Conservation (phyloP, 2,113 vertebrate genomes). For the Myodes glareolus region DNA sequence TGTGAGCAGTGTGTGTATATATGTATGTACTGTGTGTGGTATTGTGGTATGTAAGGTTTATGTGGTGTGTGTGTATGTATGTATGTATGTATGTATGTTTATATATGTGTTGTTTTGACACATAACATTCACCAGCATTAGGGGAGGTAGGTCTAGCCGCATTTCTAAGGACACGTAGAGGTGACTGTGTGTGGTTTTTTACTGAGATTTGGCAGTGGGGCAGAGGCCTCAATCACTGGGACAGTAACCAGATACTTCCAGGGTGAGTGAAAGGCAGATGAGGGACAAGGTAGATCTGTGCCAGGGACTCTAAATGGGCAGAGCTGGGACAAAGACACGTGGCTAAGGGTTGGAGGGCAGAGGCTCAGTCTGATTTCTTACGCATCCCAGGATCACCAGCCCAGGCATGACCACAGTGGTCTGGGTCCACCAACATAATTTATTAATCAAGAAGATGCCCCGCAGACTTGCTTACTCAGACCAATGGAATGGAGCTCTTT, state of each 20-base stretch:
- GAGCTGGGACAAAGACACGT: conserved; percentile 49
- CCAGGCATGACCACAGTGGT: background rate
- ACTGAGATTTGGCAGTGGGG: conserved; percentile 60
- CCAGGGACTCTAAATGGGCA: conserved; percentile 34
- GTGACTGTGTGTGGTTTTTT: conserved; percentile 16
- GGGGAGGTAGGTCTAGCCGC: conserved; percentile 55
- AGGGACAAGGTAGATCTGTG: background rate
- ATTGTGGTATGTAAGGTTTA: background rate
- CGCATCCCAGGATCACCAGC: background rate
- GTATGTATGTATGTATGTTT: too few species aligned
- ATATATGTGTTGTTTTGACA: conserved; percentile 51
- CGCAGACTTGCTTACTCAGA: background rate
- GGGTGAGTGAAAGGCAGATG: background rate
- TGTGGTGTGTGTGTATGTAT: background rate
- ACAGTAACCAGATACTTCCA: background rate
- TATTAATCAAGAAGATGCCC: background rate
- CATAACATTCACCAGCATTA: background rate
- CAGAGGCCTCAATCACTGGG: conserved; percentile 7
- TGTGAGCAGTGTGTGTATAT: background rate
- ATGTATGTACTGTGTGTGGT: background rate
- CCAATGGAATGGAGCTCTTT: background rate
- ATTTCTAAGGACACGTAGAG: conserved; percentile 67
- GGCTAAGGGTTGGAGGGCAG: background rate
- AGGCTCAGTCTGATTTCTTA: background rate
- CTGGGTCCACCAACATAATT: background rate